Base-by-base conservation (phyloP, 2,113 vertebrate species). In the Macrotus californicus region DNA sequence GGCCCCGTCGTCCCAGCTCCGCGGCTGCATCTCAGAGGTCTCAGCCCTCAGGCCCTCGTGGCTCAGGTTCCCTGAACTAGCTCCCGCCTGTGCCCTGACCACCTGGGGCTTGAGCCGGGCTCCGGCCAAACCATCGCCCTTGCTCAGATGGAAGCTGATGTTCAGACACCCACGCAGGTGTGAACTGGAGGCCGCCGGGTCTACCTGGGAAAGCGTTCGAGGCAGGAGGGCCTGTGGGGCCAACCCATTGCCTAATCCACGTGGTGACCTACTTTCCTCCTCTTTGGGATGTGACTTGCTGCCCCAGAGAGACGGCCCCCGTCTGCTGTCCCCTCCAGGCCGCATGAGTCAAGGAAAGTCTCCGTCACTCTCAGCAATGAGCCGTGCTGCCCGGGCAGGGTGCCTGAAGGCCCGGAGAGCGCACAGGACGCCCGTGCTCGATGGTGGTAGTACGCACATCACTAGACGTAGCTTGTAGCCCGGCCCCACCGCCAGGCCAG, bases 81-180 rank as follows among this genome's bases (percentile, higher is more conserved):
- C 6, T 39, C 72, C 69, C 7, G 14, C n/a, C 31, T 22, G 52
- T 1, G 18, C 46, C 0, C 5, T n/a, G 48, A 24, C 15, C 39
- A 4, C 39, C 50, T 11, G 24, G 0, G 16, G 16, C 83, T 7
- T 26, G 52, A 43, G 16, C 24, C 5, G 4, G 19, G 52, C 26
- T 64, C 12, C 0, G 41, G 14, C 6, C 1, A 22, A 12, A 2
- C 7, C 43, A 0, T 0, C 34, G 2, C 14, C 0, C 22, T 5
- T 2, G 0, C 21, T 26, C 31, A 0, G 19, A 15, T 41, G 48
- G 56, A 7, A 39, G 12, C 52, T 43, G 22, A 0, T 0, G 39
- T 13, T 22, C 31, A 5, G 2, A 26, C 0, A 10, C 5, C 0
- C 34, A 1, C 0, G 0, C 4, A 31, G 34, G 10, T 69, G 59